Percentiles rank a stretch among this genome's conserved stretches.
Evolutionary conservation across 30 jellyfish, hydroid and myxozoan species (phyloP).

Genomic region (Nemopilema nomurai): DNA sequence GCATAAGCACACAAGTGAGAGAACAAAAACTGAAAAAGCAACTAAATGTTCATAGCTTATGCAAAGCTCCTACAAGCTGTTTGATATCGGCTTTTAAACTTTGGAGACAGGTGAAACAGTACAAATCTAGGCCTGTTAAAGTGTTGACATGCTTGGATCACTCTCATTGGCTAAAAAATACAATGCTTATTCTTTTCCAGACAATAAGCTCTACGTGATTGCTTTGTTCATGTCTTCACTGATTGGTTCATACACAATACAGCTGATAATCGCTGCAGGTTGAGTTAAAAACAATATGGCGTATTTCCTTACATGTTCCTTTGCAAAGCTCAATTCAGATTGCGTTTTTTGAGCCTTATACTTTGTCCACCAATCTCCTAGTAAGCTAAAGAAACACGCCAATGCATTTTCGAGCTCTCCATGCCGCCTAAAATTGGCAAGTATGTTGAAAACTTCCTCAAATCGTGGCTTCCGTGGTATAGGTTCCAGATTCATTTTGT

Average conservation of each 20-base stretch:
- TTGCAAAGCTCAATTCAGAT: conserved; percentile 52
- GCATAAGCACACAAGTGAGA: neutral
- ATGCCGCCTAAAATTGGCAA: conserved; percentile 73
- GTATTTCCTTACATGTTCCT: conserved; percentile 82
- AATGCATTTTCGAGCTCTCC: conserved; percentile 76
- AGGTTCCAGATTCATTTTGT: conserved; percentile 78
- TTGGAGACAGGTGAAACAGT: neutral
- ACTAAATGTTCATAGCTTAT: neutral
- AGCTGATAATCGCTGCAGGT: neutral
- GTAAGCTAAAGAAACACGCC: conserved; percentile 42
- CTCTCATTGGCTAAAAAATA: neutral
- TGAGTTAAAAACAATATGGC: conserved; percentile 13
- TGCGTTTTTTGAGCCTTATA: conserved; percentile 34
- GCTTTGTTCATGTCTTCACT: neutral
- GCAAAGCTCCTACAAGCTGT: neutral
- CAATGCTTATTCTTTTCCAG: neutral
- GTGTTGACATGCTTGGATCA: neutral
- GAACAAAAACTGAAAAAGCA: neutral
- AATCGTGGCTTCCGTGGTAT: conserved; percentile 57
- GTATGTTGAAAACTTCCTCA: conserved; percentile 58
- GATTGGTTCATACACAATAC: conserved; percentile 50
- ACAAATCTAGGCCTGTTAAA: neutral
- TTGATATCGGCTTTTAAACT: too few species aligned
- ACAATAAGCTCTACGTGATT: neutral
- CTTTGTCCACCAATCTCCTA: conserved; percentile 82